These are phyloP conservation scores for Drosophila littoralis DNA, from an alignment of 1,140 invertebrate genomes.

Conservation along the genomic window DNA sequence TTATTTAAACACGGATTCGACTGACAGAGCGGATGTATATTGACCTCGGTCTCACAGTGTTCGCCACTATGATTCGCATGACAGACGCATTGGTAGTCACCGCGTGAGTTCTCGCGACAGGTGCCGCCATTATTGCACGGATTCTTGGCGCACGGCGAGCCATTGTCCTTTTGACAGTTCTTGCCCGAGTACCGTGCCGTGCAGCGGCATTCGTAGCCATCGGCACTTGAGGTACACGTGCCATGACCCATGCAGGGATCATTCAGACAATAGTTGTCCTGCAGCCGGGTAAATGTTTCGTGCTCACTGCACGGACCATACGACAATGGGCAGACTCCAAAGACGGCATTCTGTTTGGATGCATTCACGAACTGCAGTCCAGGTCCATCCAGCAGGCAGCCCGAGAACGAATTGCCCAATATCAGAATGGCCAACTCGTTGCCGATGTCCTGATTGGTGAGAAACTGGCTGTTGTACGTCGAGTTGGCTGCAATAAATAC, in stretches of 20 bases:
- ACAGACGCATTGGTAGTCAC: slow-evolving; percentile 92
- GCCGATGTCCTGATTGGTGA: slow-evolving; percentile 88
- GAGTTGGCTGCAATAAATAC: slow-evolving; percentile 87
- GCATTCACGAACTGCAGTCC: slow-evolving; percentile 90
- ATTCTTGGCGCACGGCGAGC: slow-evolving; percentile 88
- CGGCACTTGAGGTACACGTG: slow-evolving; percentile 89
- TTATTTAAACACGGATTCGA: slow-evolving; percentile 90
- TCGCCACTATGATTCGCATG: slow-evolving; percentile 89
- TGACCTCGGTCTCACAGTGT: slow-evolving; percentile 91
- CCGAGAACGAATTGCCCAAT: slow-evolving; percentile 91
- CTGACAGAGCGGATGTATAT: slow-evolving; percentile 89
- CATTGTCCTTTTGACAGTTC: slow-evolving; percentile 92
- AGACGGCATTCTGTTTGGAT: slow-evolving; percentile 88
- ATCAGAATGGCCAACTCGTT: slow-evolving; percentile 87
- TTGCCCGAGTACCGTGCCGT: slow-evolving; percentile 91
- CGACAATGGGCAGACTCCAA: slow-evolving; percentile 90
- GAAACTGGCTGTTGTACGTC: slow-evolving; percentile 90
- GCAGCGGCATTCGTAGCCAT: slow-evolving; percentile 92
- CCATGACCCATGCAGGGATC: slow-evolving; percentile 93
- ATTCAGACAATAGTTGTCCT: slow-evolving; percentile 89
- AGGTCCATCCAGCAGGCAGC: slow-evolving; percentile 93
- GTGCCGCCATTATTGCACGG: slow-evolving; percentile 91
- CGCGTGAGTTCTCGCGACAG: slow-evolving; percentile 89
- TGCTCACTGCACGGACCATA: slow-evolving; percentile 87
- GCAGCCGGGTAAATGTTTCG: slow-evolving; percentile 85